Conservation (phyloP, 2,888 invertebrate genomes). For the Megalurothrips usitatus region DNA sequence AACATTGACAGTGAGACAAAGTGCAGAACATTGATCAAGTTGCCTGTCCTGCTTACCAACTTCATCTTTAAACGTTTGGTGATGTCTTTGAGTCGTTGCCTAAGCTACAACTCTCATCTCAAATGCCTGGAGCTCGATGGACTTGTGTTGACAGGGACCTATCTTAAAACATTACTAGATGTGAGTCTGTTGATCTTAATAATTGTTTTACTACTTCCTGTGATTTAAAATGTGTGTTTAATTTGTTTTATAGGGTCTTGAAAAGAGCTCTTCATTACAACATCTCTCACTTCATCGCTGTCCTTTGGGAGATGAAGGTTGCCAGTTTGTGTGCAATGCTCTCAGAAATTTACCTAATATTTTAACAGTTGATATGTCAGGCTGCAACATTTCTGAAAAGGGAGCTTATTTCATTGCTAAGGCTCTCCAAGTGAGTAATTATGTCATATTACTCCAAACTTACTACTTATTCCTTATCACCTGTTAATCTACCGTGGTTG, state of each 20-base stretch:
- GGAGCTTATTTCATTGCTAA: conserved; percentile 64
- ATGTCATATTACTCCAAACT: background rate
- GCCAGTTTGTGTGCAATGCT: conserved; percentile 63
- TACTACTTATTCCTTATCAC: background rate
- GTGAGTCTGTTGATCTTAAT: conserved; percentile 29
- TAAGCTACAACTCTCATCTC: background rate
- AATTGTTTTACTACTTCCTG: conserved; percentile 24
- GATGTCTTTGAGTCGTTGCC: background rate
- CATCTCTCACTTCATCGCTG: conserved; percentile 65
- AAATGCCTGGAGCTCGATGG: conserved; percentile 60
- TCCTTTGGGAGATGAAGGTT: conserved; percentile 66
- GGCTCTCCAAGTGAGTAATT: conserved; percentile 49
- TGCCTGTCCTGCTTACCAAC: background rate
- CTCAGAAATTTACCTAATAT: conserved; percentile 64
- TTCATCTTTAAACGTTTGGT: background rate
- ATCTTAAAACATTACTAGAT: conserved; percentile 51
- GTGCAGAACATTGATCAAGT: background rate
- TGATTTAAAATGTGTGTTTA: background rate
- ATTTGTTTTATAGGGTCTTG: conserved; percentile 51
- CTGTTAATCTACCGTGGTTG: no score
- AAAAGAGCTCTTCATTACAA: conserved; percentile 60
- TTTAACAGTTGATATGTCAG: conserved; percentile 62
- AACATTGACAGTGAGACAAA: conserved; percentile 14
- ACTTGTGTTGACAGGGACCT: conserved; percentile 63
- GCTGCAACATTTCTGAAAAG: conserved; percentile 60